These are phyloP conservation scores for Abramis brama DNA, from an alignment of 2,113 vertebrate species.

Conservation along the genomic window DNA sequence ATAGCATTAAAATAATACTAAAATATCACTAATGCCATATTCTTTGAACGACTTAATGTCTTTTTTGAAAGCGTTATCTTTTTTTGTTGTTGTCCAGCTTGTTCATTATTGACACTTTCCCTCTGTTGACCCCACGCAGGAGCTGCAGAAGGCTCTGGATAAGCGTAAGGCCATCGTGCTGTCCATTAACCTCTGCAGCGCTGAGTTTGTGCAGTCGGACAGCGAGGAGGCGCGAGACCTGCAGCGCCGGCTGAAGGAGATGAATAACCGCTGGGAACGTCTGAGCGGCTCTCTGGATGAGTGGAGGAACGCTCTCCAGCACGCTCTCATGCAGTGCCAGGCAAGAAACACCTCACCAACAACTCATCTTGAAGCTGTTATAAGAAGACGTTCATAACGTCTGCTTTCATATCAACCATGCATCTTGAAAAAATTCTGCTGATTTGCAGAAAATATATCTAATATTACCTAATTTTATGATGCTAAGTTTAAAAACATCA, in stretches of 20 bases:
- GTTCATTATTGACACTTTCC: background rate
- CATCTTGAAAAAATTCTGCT: too few species aligned
- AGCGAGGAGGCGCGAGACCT: conserved; percentile 81
- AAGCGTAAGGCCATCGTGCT: conserved; percentile 92
- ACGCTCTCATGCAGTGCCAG: conserved; percentile 95
- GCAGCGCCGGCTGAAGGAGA: conserved; percentile 85
- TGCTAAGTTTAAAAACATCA: too few species aligned
- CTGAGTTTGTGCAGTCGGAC: conserved; percentile 87
- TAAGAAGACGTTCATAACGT: background rate
- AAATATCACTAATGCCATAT: background rate
- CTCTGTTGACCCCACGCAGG: conserved; percentile 70
- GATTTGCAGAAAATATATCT: too few species aligned
- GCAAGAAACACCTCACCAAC: conserved; percentile 63
- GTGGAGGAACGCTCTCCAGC: conserved; percentile 88
- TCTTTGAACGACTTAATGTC: background rate
- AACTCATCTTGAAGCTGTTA: background rate
- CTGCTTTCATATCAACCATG: background rate
- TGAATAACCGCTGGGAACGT: conserved; percentile 91
- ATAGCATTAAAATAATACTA: too few species aligned
- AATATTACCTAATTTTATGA: too few species aligned
- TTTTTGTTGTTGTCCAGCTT: background rate
- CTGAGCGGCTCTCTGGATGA: conserved; percentile 83
- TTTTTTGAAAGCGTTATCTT: background rate
- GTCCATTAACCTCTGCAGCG: conserved; percentile 94
- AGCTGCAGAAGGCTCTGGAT: conserved; percentile 92